Evolutionary conservation across 35 echinoderm and acorn worm species (phyloP).

Genomic region (Acanthaster planci): DNA sequence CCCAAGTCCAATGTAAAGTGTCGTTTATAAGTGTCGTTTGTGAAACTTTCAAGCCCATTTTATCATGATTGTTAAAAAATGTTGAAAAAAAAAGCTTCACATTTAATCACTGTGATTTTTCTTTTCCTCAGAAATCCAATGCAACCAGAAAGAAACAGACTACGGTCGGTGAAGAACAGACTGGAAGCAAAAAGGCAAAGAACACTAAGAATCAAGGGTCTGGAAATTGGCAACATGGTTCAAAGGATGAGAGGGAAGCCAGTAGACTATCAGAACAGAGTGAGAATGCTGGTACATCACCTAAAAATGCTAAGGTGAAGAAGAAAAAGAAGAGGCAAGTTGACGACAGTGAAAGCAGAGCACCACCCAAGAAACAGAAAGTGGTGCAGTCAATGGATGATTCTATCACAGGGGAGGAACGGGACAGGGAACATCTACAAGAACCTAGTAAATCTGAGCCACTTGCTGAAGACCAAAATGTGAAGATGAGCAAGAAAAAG

Average conservation of each 20-base stretch:
- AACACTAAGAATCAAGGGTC: not conserved
- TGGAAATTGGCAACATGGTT: not conserved
- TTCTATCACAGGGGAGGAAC: not conserved
- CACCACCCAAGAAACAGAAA: not conserved
- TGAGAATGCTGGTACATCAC: not conserved
- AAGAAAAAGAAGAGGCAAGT: constrained; percentile 32
- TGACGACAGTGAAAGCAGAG: not conserved
- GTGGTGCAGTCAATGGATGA: not conserved
- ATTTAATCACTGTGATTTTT: not conserved
- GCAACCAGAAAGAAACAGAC: not conserved
- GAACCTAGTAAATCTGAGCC: not conserved
- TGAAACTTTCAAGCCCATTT: not conserved
- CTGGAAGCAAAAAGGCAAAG: not conserved
- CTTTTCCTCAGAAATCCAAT: not conserved
- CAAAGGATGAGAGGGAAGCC: not conserved
- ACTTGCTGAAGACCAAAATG: not conserved
- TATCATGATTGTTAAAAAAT: not conserved
- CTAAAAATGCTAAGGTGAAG: not conserved
- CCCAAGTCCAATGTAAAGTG: not conserved
- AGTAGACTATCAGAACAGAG: not conserved
- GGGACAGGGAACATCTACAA: not conserved
- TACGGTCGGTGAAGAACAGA: not conserved
- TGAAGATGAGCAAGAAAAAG: constrained; percentile 7
- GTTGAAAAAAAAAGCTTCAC: not conserved
- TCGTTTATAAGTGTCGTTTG: not conserved